Percentiles rank a stretch among this genome's conserved stretches.
Conservation (phyloP, 2,888 invertebrate species). For the Tanytarsus gracilentus region DNA sequence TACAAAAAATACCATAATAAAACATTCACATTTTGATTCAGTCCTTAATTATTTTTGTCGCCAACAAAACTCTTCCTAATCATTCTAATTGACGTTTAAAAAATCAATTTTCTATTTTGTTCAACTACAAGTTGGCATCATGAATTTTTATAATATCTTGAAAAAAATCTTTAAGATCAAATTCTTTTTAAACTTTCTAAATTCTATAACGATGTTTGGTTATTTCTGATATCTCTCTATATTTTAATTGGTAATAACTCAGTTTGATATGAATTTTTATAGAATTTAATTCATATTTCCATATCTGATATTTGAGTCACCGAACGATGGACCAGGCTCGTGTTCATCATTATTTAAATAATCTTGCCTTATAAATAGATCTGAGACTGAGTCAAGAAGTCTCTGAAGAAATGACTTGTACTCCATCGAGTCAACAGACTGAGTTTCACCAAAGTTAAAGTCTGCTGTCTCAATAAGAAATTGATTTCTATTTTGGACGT, state of each 20-base stretch:
- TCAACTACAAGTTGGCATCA: neutral
- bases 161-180: too few species aligned
- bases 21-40: neutral
- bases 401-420: constrained; percentile 81
- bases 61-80: neutral
- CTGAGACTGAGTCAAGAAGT: constrained; percentile 64
- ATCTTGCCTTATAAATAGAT: constrained; percentile 45
- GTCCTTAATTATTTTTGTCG: neutral
- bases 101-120: neutral
- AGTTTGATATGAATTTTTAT: neutral
- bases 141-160: too few species aligned
- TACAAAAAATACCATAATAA: too few species aligned
- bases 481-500: constrained; percentile 69
- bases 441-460: constrained; percentile 74
- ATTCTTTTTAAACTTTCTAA: too few species aligned
- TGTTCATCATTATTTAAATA: neutral
- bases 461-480: constrained; percentile 81
- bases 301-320: constrained; percentile 1
- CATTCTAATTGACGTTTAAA: neutral
- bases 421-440: constrained; percentile 62
- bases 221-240: too few species aligned
- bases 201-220: too few species aligned
- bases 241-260: too few species aligned
- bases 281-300: neutral
- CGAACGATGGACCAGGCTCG: neutral